These are phyloP conservation scores for Nothura maculosa DNA, from an alignment of 2,797 vertebrate species.

Conservation along the genomic window DNA sequence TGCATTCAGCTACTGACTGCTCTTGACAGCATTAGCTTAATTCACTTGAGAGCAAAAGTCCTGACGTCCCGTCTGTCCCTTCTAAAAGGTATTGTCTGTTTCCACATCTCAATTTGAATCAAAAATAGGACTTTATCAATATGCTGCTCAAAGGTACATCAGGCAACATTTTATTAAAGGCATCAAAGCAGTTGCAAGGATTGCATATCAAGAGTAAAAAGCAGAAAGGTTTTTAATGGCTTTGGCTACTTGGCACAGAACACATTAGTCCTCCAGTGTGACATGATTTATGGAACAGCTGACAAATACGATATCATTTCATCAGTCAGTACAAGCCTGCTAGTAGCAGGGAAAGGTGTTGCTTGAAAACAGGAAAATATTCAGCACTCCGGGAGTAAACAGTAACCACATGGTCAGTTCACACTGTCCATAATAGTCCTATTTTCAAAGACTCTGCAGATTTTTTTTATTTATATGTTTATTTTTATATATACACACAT, in stretches of 20 bases:
- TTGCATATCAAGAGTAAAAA: not conserved
- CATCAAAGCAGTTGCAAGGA: not conserved
- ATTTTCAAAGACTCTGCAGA: not conserved
- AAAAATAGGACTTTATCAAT: not conserved
- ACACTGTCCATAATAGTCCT: not conserved
- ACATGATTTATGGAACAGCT: not conserved
- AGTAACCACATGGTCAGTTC: not conserved
- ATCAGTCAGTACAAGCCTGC: not conserved
- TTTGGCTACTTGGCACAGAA: not conserved
- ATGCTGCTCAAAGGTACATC: not conserved
- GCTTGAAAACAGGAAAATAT: not conserved
- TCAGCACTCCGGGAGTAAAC: not conserved
- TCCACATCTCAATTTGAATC: not conserved
- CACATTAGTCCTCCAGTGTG: not conserved
- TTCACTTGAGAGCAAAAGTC: not conserved
- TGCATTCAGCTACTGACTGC: not conserved
- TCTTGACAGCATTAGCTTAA: not conserved
- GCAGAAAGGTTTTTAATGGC: not conserved
- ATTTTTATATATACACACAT: no score
- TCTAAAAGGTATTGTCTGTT: not conserved
- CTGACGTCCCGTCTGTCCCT: not conserved
- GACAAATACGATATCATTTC: not conserved
- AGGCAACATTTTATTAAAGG: not conserved
- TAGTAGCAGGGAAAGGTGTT: not conserved
- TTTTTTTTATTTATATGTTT: no score